Base-by-base conservation (phyloP, 1,140 invertebrate species). In the Rhagoletis zephyria region DNA sequence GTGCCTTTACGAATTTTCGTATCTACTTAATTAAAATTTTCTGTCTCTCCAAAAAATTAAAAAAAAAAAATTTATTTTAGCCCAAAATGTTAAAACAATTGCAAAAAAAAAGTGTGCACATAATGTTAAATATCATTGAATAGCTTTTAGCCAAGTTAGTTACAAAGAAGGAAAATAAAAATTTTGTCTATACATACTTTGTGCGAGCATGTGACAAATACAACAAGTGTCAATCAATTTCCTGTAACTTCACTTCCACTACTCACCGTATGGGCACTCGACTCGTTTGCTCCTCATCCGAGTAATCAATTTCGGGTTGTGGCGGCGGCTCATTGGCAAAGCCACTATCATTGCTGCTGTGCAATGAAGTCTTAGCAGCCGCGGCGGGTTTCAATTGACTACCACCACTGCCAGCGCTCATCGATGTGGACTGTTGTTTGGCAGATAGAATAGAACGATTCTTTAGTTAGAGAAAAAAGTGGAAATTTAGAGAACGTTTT, bases 341-440 rank as follows among this genome's bases (percentile, higher is more conserved):
- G 45, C 97, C 97, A 90, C 97, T 97, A 93, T 98, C 97, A 93
- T 97, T 98, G 91, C 97, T 97, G 91, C 96, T 97, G 92, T 98
- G 97, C 86, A 97, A 94, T 40, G 96, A 97, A 10, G 96, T 96
- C 90, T 96, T 96, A 81, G 95, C 95, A 56, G 95, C 95, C 14
- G 90, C 89, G 19, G 89, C 89, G n/a, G 89, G 88, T 87, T 93
- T 91, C 64, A 88, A 86, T 89, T 88, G 67, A 86, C 88, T 85
- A 16, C 65, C 60, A 77, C 63, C 81, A 87, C 85, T 88, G 61
- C 87, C 81, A 87, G 87, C 88, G 61, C 87, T 89, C 89, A 90
- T 90, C 56, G 90, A 90, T 63, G 88, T 89, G 67, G 85, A 85
- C 87, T 88, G 87, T 45, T 67, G 85, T 77, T 70, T 60, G 19